These are phyloP conservation scores for Cremastobaeus sp. DNA, from an alignment of 2,888 invertebrate species.

Conservation along the genomic window DNA sequence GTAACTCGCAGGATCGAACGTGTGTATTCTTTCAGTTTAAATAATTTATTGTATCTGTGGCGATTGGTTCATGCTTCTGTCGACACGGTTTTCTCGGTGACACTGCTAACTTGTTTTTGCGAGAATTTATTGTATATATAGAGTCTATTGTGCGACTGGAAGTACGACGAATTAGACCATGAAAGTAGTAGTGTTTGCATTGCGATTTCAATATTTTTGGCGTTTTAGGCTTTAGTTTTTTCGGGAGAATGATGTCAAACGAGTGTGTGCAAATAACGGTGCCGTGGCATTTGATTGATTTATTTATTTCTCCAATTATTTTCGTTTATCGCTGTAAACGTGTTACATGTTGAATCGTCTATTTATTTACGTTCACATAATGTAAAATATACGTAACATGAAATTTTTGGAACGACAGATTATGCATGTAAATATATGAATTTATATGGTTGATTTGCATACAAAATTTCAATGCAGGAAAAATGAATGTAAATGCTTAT, in stretches of 20 bases:
- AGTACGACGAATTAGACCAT: slow-evolving; percentile 50
- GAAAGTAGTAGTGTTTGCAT: slow-evolving; percentile 35
- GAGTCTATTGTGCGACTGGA: slow-evolving; percentile 32
- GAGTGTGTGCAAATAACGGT: slow-evolving; percentile 13
- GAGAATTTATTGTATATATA: slow-evolving; percentile 48
- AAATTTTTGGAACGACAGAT: slow-evolving; percentile 7
- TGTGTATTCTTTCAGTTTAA: too few species aligned
- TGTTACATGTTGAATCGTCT: neutral
- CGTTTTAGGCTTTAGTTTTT: slow-evolving; percentile 4
- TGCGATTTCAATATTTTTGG: slow-evolving; percentile 28
- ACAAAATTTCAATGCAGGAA: slow-evolving; percentile 24
- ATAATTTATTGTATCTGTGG: too few species aligned
- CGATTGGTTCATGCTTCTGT: neutral
- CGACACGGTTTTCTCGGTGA: slow-evolving; percentile 31
- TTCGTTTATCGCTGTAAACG: neutral
- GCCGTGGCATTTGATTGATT: slow-evolving; percentile 41
- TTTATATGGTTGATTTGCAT: slow-evolving; percentile 27
- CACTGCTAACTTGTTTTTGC: slow-evolving; percentile 20
- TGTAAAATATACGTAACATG: slow-evolving; percentile 24
- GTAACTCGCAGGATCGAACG: too few species aligned
- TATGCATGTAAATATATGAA: slow-evolving; percentile 41
- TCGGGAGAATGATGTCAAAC: neutral
- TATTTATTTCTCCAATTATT: slow-evolving; percentile 6
- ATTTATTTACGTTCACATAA: slow-evolving; percentile 9
- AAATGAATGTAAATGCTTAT: slow-evolving; percentile 38